phyloP scores from a whole-genome alignment of 2,888 invertebrate species.

The Thumatha senex region DNA sequence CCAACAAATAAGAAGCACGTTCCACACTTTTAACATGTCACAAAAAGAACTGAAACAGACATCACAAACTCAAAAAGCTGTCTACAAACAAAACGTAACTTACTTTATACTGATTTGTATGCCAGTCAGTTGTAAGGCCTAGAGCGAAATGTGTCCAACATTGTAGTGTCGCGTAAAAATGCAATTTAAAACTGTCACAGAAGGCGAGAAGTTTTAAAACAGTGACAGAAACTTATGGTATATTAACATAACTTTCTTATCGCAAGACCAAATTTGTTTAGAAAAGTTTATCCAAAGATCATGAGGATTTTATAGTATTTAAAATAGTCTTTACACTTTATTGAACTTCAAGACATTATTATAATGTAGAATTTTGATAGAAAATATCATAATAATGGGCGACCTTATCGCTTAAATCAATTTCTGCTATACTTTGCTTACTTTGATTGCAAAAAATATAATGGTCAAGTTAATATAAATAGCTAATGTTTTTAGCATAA shows the following conservation, averaged over 20 bases:
- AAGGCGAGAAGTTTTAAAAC: constrained; percentile 29
- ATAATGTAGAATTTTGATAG: no score
- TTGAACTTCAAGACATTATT: no score
- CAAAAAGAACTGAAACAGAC: background rate
- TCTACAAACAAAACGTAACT: background rate
- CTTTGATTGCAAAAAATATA: no score
- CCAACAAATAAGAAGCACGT: background rate
- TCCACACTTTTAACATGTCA: background rate
- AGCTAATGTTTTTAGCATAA: no score
- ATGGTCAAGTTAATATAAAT: no score
- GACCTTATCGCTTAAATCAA: no score
- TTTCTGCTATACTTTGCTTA: no score
- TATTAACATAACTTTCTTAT: constrained; percentile 33
- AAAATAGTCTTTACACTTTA: no score
- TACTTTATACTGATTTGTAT: constrained; percentile 11
- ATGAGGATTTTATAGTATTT: no score
- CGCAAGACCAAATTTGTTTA: constrained; percentile 3
- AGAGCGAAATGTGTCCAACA: constrained; percentile 18
- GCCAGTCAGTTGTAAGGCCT: constrained; percentile 10
- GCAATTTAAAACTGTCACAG: constrained; percentile 38
- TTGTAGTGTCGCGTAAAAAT: constrained; percentile 36
- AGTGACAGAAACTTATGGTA: constrained; percentile 27
- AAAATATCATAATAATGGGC: no score
- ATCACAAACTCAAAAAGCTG: background rate
- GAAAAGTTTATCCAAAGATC: constrained; percentile 12